Conservation (phyloP, 2,888 invertebrate species). For the Caenorhabditis drosophilae region DNA sequence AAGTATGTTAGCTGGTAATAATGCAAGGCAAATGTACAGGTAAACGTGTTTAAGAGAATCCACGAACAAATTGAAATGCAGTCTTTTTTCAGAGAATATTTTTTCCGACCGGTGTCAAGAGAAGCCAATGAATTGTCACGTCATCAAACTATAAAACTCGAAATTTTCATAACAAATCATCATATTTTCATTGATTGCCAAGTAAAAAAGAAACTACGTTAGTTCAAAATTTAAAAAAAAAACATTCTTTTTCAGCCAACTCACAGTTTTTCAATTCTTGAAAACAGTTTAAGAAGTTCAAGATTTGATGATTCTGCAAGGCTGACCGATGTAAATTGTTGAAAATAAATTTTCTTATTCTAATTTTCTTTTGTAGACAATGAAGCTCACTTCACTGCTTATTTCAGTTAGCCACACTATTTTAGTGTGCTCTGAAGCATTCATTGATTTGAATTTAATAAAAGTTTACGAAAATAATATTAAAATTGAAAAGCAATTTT, state of each 20-base stretch:
- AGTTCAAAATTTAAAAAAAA: too few species aligned
- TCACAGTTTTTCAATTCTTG: slow-evolving; percentile 22
- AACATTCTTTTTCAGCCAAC: too few species aligned
- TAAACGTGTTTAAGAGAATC: slow-evolving; percentile 22
- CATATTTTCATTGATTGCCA: slow-evolving; percentile 87
- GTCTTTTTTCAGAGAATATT: slow-evolving; percentile 56
- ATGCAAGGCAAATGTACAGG: slow-evolving; percentile 69
- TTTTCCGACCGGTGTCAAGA: slow-evolving; percentile 64
- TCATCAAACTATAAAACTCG: slow-evolving; percentile 79
- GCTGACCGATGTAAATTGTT: slow-evolving; percentile 10
- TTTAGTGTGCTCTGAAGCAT: slow-evolving; percentile 87
- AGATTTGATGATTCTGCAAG: slow-evolving; percentile 23
- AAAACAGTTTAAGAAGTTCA: slow-evolving; percentile 6
- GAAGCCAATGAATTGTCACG: slow-evolving; percentile 76
- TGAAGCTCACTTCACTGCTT: slow-evolving; percentile 84
- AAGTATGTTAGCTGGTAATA: slow-evolving; percentile 79
- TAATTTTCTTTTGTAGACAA: slow-evolving; percentile 75
- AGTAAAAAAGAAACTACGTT: too few species aligned
- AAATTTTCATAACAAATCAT: slow-evolving; percentile 79
- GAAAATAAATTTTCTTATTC: neutral
- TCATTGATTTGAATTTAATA: slow-evolving; percentile 76
- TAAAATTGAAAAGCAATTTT: neutral
- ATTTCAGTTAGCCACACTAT: slow-evolving; percentile 89
- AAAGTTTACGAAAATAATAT: slow-evolving; percentile 65
- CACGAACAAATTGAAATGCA: neutral